Base-by-base conservation (phyloP, 2,797 vertebrate species). In the Onychomys torridus region DNA sequence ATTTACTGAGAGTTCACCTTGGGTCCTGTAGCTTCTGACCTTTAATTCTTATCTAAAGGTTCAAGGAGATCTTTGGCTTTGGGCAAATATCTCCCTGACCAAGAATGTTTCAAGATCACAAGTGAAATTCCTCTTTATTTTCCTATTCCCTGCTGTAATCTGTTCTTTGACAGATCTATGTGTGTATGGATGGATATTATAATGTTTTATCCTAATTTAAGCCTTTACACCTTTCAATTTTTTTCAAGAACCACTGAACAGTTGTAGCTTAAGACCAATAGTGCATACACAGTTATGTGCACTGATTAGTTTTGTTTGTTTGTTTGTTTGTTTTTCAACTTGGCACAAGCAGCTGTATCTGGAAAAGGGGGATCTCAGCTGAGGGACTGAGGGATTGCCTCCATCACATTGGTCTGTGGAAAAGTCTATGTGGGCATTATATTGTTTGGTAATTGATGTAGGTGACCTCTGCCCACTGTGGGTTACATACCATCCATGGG, bases 11-110 rank as follows among this genome's bases (percentile, higher is more conserved):
- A 73, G 14, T 84, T 91, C 89, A 69, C 16, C 4, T 67, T 67
- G 25, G 85, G 52, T 82, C 4, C 17, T 55, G 0, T 81, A 87
- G 67, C 21, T 37, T 84, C 14, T 96, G 27, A 83, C 59, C 37
- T 32, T 83, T 77, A 69, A 82, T 95, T 92, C 11, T 88, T 76
- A n/a, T 27, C 43, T 89, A 7, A 61, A 94, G 71, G 7, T 94
- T 94, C 29, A 91, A 95, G 16, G 34, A 73, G 21, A 49, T 25
- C 63, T 85, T 32, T 57, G 19, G 4, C 5, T 96, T 91, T n/a
- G 32, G 2, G 4, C 59, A 32, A 92, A 6, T 81, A 77, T 90
- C 71, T 37, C 23, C 76, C 32, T 93, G 12, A 19, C 16, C 81
- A 21, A 32, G 29, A 4, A 73, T 25, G 75, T 57, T n/a, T 4